Evolutionary conservation across 1,140 invertebrate species (phyloP).

Genomic region (Hetaerina americana): DNA sequence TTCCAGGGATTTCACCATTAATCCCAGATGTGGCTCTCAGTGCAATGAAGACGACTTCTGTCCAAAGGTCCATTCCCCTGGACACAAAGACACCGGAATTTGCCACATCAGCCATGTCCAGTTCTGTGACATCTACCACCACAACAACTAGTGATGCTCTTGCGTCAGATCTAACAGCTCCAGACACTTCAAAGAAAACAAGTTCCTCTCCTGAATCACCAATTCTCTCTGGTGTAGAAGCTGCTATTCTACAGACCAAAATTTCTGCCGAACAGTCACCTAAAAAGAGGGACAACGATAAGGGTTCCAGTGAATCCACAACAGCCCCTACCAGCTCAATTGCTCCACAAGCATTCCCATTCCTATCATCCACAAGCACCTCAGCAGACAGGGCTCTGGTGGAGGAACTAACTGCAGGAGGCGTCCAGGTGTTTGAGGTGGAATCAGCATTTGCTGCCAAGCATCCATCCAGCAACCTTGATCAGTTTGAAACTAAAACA

Average conservation of each 20-base stretch:
- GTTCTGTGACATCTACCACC: not conserved
- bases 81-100: not conserved
- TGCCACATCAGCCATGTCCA: not conserved
- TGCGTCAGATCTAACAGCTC: not conserved
- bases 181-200: not conserved
- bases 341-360: not conserved
- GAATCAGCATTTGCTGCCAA: not conserved
- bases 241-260: not conserved
- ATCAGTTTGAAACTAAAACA: slow-evolving; percentile 6
- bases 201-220: not conserved
- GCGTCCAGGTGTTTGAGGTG: not conserved
- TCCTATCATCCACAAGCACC: not conserved
- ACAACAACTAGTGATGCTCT: not conserved
- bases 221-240: not conserved
- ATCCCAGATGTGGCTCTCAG: slow-evolving; percentile 4
- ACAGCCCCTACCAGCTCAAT: not conserved
- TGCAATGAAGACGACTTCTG: not conserved
- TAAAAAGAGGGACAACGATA: not conserved
- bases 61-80: not conserved
- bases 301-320: not conserved
- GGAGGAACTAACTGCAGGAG: not conserved
- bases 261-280: not conserved
- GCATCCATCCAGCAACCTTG: not conserved
- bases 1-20: slow-evolving; percentile 1
- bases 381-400: not conserved